These are phyloP conservation scores for Diploscapter pachys DNA, from an alignment of 1,140 invertebrate species.

Conservation along the genomic window DNA sequence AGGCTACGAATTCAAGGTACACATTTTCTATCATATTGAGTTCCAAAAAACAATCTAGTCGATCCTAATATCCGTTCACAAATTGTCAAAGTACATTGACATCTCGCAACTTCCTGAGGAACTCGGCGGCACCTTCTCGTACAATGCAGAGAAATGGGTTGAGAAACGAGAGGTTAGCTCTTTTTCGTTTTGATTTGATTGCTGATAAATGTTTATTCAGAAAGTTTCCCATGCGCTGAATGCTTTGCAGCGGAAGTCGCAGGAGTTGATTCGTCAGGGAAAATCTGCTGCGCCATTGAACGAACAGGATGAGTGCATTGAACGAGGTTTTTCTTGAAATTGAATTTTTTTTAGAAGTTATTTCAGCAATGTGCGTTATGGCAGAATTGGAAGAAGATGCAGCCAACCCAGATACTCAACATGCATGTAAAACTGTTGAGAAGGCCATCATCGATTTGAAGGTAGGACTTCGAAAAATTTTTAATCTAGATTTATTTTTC, in stretches of 20 bases:
- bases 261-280: too few relatives aligned
- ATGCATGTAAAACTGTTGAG: background rate
- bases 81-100: constrained; percentile 31
- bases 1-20: constrained; percentile 28
- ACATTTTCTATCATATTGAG: background rate
- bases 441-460: constrained; percentile 12
- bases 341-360: too few relatives aligned
- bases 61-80: constrained; percentile 29
- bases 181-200: background rate
- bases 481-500: background rate
- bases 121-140: constrained; percentile 23
- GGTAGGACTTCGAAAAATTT: background rate
- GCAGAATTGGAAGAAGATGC: constrained; percentile 3
- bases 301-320: constrained; percentile 8
- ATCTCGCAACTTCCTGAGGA: constrained; percentile 27
- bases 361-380: background rate
- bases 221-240: background rate
- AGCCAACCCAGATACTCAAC: constrained; percentile 5
- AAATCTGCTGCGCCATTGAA: background rate
- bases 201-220: constrained; percentile 4
- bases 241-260: background rate
- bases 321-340: constrained; percentile 1
- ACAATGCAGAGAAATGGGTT: constrained; percentile 29
- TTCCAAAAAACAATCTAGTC: constrained; percentile 4
- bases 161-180: constrained; percentile 12